These are phyloP conservation scores for Sternotherus odoratus DNA, from an alignment of 2,797 vertebrate species.

Conservation along the genomic window DNA sequence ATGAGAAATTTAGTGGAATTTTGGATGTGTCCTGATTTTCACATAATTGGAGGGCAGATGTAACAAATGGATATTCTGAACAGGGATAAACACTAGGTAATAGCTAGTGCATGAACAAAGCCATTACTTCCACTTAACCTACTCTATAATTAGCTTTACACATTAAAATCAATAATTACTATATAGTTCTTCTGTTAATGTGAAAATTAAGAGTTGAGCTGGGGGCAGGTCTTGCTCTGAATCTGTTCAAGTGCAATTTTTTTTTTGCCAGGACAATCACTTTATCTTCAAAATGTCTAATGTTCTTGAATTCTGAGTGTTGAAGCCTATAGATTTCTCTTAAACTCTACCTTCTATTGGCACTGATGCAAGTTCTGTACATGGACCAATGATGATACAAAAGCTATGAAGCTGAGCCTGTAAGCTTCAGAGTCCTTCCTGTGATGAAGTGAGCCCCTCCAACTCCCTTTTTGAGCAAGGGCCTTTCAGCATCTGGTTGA, in stretches of 20 bases:
- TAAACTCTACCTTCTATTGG: background rate
- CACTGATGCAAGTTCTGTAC: background rate
- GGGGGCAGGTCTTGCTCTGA: conserved; percentile 19
- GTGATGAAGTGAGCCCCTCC: background rate
- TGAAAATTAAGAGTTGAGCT: conserved; percentile 20
- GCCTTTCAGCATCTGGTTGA: background rate
- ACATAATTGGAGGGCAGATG: background rate
- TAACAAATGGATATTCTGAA: conserved; percentile 19
- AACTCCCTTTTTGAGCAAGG: background rate
- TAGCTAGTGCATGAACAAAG: conserved; percentile 17
- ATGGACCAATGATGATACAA: background rate
- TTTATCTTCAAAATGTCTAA: background rate
- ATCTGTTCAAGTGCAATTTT: background rate
- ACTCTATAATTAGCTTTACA: background rate
- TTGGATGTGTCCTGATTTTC: conserved; percentile 8
- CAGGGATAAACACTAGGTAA: conserved; percentile 46
- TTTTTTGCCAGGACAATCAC: background rate
- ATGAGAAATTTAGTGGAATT: background rate
- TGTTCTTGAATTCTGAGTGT: background rate
- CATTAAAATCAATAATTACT: conserved; percentile 35
- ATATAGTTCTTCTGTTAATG: conserved; percentile 1
- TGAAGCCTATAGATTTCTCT: background rate
- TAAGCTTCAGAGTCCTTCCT: background rate
- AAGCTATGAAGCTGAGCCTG: background rate
- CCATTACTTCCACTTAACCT: background rate